phyloP scores from a whole-genome alignment of 2,888 invertebrate genomes.

The Stictocephala bisonia region DNA sequence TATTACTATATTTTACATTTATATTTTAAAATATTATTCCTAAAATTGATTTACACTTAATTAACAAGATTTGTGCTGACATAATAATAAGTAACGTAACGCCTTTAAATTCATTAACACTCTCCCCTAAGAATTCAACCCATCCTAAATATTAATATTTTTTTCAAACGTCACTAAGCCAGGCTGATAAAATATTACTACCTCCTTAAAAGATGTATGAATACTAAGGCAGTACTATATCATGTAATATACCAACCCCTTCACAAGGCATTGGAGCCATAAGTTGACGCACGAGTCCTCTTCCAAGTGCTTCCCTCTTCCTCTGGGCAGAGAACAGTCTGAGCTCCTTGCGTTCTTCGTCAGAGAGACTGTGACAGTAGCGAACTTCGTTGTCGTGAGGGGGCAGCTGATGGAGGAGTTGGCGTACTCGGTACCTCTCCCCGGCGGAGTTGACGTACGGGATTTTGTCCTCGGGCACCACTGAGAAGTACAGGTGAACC shows the following conservation, averaged over 20 bases:
- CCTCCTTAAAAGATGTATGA: too few species aligned
- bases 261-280: conserved; percentile 80
- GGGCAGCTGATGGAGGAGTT: conserved; percentile 94
- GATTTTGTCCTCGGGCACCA: conserved; percentile 96
- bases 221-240: too few species aligned
- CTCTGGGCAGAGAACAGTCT: conserved; percentile 92
- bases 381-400: conserved; percentile 98
- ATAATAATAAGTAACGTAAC: too few species aligned
- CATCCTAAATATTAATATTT: too few species aligned
- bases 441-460: conserved; percentile 97
- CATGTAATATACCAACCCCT: conserved; percentile 85
- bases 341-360: conserved; percentile 94
- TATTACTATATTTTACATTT: too few species aligned
- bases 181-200: too few species aligned
- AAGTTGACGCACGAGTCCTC: conserved; percentile 88
- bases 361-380: conserved; percentile 93
- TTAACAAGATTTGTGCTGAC: too few species aligned
- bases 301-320: conserved; percentile 93
- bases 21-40: too few species aligned
- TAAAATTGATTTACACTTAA: too few species aligned
- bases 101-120: too few species aligned
- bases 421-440: conserved; percentile 92
- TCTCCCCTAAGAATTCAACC: too few species aligned
- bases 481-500: conserved; percentile 98
- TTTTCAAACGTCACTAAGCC: too few species aligned